Percentiles rank a stretch among this genome's conserved stretches.
Conservation (phyloP, 2,888 invertebrate genomes). For the Clunio marinus region DNA sequence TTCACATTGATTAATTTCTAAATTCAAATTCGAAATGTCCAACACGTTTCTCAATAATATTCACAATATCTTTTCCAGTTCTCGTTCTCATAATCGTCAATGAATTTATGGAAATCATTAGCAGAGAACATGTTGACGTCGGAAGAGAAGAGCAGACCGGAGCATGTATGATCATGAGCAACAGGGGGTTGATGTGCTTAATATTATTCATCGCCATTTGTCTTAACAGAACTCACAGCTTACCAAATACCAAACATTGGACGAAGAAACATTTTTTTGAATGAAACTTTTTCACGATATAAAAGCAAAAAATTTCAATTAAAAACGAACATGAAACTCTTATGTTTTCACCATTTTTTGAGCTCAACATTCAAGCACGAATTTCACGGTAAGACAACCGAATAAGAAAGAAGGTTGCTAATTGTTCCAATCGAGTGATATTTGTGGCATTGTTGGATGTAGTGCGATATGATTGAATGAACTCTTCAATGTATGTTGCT, state of each 20-base stretch:
- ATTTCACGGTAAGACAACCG: too few relatives aligned
- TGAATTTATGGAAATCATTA: slow-evolving; percentile 17
- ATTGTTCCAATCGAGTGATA: not conserved
- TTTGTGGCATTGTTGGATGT: not conserved
- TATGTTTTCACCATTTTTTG: too few relatives aligned
- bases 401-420: too few relatives aligned
- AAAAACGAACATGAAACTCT: too few relatives aligned
- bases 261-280: not conserved
- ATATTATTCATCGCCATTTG: too few relatives aligned
- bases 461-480: not conserved
- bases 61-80: not conserved
- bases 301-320: not conserved
- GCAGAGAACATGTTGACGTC: not conserved
- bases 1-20: not conserved
- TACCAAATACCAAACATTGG: not conserved
- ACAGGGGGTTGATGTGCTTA: too few relatives aligned
- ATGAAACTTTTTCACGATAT: too few relatives aligned
- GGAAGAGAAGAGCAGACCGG: slow-evolving; percentile 7
- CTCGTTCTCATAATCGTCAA: not conserved
- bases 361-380: too few relatives aligned
- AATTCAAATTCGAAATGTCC: not conserved
- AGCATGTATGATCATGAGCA: too few relatives aligned
- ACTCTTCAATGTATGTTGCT: too few relatives aligned
- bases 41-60: not conserved
- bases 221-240: not conserved